Percentiles rank a stretch among this genome's conserved stretches.
Conservation (phyloP, 2,888 invertebrate genomes). For the Ellobium chinense region DNA sequence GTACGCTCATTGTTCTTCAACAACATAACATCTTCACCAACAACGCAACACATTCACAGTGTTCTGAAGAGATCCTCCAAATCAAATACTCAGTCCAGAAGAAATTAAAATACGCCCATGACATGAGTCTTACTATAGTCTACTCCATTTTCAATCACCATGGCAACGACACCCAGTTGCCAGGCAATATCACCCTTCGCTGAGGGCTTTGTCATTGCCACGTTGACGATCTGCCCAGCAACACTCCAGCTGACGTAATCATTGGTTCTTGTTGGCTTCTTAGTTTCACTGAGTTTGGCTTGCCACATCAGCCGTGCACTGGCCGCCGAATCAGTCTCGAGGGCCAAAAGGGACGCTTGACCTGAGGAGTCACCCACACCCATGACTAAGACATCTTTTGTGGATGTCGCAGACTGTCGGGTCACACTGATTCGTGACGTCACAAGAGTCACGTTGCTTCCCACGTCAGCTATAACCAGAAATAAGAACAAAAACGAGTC, state of each 20-base stretch:
- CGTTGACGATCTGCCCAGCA: not conserved
- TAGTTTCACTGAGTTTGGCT: not conserved
- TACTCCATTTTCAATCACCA: not conserved
- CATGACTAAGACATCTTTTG: not conserved
- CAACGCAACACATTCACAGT: too few relatives aligned
- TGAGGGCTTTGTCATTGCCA: not conserved
- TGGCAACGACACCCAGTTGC: not conserved
- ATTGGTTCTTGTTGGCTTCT: not conserved
- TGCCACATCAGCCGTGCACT: not conserved
- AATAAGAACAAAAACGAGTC: too few relatives aligned
- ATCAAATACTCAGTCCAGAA: too few relatives aligned
- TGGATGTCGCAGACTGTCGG: not conserved
- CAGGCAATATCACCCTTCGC: not conserved
- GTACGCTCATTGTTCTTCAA: too few relatives aligned
- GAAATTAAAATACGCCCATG: not conserved
- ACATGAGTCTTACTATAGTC: not conserved
- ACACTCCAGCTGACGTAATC: not conserved
- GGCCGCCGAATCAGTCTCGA: not conserved
- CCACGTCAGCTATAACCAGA: not conserved
- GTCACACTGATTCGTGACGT: not conserved
- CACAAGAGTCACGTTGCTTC: not conserved
- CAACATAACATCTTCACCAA: too few relatives aligned
- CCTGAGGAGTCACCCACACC: not conserved
- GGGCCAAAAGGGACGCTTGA: not conserved
- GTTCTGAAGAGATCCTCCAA: too few relatives aligned